These are phyloP conservation scores for Narcine bancroftii DNA, from an alignment of 2,113 vertebrate genomes.

Conservation along the genomic window DNA sequence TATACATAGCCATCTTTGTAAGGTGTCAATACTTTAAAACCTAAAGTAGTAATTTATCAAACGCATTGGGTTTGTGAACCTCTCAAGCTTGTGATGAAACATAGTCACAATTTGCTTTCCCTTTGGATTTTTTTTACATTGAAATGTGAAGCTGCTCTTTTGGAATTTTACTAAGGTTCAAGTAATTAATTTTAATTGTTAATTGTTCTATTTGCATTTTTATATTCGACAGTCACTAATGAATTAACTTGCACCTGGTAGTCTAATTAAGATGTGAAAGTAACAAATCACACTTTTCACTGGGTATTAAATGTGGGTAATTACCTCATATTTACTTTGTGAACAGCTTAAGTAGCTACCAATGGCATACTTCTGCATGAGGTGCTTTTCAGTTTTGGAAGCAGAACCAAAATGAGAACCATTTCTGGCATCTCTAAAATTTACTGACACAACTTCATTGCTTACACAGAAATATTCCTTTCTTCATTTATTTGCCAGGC, in stretches of 20 bases:
- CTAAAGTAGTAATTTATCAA: background rate
- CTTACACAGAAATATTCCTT: background rate
- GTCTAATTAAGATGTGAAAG: background rate
- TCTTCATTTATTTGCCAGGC: too few species aligned
- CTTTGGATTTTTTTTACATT: background rate
- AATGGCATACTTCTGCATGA: background rate
- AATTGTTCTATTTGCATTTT: constrained; percentile 6
- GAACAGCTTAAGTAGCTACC: background rate
- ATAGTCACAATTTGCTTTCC: background rate
- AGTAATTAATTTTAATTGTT: background rate
- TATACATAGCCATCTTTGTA: background rate
- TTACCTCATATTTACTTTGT: background rate
- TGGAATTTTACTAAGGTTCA: background rate
- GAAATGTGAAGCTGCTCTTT: background rate
- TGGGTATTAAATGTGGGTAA: background rate
- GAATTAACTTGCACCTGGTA: background rate
- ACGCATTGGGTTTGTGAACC: background rate
- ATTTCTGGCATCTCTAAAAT: background rate
- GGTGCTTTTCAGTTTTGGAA: background rate
- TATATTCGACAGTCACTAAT: background rate
- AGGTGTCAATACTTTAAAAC: background rate
- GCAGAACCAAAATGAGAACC: background rate
- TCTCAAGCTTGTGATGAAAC: background rate
- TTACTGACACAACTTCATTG: background rate
- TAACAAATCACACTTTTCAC: constrained; percentile 11